Evolutionary conservation across 2,113 vertebrate genomes (phyloP).

Genomic region (Phyllostomus hastatus): DNA sequence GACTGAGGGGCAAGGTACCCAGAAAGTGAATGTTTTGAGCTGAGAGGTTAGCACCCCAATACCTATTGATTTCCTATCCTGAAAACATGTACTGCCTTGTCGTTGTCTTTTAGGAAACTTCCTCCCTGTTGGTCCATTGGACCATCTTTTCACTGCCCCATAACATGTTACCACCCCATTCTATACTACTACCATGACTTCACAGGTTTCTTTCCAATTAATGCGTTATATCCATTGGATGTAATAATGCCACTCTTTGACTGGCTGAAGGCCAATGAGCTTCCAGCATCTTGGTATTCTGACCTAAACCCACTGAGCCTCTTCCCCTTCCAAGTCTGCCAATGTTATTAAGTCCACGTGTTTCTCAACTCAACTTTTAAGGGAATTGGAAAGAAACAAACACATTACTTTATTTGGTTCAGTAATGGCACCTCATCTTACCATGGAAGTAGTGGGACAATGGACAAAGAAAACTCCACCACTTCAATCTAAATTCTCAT

Average conservation of each 20-base stretch:
- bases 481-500: background rate
- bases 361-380: constrained; percentile 41
- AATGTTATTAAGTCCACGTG: background rate
- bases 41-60: background rate
- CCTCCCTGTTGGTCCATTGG: background rate
- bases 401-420: background rate
- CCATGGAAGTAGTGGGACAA: background rate
- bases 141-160: background rate
- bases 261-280: constrained; percentile 16
- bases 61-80: background rate
- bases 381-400: background rate
- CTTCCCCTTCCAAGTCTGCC: constrained; percentile 7
- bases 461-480: background rate
- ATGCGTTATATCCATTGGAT: background rate
- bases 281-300: constrained; percentile 20
- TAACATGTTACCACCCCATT: background rate
- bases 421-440: background rate
- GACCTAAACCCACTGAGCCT: background rate
- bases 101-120: background rate
- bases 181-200: background rate
- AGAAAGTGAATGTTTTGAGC: background rate
- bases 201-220: constrained; percentile 16
- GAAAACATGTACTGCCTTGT: background rate
- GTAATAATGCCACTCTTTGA: background rate
- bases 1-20: background rate